These are phyloP conservation scores for Protobothrops mucrosquamatus DNA, from an alignment of 2,113 vertebrate species.

Conservation along the genomic window DNA sequence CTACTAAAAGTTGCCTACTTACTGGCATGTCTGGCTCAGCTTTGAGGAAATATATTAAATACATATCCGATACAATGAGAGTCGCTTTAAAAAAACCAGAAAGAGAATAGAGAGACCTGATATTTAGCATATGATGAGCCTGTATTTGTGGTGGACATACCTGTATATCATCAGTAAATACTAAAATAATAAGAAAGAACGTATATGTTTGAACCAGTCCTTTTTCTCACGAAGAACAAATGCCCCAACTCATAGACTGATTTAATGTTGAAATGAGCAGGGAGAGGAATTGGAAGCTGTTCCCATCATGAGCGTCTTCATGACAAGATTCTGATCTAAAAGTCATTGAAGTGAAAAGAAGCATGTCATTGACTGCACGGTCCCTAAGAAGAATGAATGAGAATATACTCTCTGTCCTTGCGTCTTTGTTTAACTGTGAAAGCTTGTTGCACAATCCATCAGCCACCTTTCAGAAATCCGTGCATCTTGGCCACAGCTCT, in stretches of 20 bases:
- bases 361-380: neutral
- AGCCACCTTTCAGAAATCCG: neutral
- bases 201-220: neutral
- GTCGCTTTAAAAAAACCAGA: neutral
- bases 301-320: fast-evolving
- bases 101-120: neutral
- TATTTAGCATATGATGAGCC: neutral
- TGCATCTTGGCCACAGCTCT: neutral
- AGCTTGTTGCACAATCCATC: neutral
- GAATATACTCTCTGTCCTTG: neutral
- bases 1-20: neutral
- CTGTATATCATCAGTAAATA: neutral
- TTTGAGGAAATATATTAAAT: neutral
- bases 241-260: neutral
- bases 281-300: neutral
- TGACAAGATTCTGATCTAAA: neutral
- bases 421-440: neutral
- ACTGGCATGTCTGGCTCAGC: neutral
- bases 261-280: neutral
- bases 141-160: neutral
- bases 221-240: neutral
- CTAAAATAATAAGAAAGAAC: neutral
- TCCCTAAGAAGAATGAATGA: neutral
- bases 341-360: neutral
- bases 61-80: neutral